Conservation (phyloP, 2,113 vertebrate genomes). For the Lepus americanus region DNA sequence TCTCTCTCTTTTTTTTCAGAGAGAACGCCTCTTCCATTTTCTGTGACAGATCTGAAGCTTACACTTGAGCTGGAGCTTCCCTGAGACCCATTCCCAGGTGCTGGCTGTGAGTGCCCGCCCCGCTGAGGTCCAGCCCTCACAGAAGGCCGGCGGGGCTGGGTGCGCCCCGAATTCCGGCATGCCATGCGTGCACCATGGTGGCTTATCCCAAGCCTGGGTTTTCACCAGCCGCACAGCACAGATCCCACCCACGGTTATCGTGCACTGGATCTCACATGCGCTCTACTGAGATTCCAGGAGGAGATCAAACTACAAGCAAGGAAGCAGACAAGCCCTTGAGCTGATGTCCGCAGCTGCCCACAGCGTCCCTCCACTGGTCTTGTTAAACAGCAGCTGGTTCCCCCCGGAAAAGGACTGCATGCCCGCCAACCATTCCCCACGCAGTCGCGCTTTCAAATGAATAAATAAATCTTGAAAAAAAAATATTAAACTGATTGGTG, state of each 20-base stretch:
- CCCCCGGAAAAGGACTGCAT: background rate
- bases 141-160: too few relatives aligned
- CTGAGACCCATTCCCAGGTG: too few relatives aligned
- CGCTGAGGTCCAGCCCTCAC: too few relatives aligned
- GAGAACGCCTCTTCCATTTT: too few relatives aligned
- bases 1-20: too few relatives aligned
- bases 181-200: background rate
- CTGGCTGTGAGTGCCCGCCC: too few relatives aligned
- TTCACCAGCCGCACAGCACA: background rate
- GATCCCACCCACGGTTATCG: background rate
- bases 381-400: background rate
- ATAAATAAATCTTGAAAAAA: too few relatives aligned
- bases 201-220: background rate
- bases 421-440: too few relatives aligned
- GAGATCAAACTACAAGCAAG: background rate
- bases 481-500: too few relatives aligned
- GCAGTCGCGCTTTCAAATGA: too few relatives aligned
- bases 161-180: background rate
- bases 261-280: background rate
- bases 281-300: background rate
- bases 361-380: background rate
- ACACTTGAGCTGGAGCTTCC: too few relatives aligned
- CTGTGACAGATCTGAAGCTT: too few relatives aligned
- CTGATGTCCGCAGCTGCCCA: rapidly evolving
- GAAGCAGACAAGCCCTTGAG: background rate